These are phyloP conservation scores for Chaenogobius annularis DNA, from an alignment of 2,113 vertebrate genomes.

Conservation along the genomic window DNA sequence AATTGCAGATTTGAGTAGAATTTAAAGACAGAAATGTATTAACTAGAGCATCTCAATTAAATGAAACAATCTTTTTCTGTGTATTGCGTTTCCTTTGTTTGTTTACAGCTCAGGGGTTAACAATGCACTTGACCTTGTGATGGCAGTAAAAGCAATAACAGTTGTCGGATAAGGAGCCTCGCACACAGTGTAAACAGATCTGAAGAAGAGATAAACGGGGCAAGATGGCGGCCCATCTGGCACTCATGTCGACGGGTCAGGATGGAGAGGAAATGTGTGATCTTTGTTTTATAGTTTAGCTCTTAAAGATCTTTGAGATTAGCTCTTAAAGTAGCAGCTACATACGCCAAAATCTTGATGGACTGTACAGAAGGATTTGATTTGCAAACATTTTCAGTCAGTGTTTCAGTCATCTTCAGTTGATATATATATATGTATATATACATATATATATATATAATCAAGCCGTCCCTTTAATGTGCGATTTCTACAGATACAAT, in stretches of 20 bases:
- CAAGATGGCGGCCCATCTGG: slow-evolving; percentile 49
- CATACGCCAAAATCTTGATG: too few species aligned
- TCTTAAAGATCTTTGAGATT: too few species aligned
- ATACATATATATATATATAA: too few species aligned
- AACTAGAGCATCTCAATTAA: neutral
- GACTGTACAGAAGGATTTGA: too few species aligned
- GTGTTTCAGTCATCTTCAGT: too few species aligned
- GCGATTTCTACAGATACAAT: too few species aligned
- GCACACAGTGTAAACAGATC: slow-evolving; percentile 42
- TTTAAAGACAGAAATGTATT: neutral
- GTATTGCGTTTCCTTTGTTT: slow-evolving; percentile 38
- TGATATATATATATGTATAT: too few species aligned
- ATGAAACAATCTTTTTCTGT: slow-evolving; percentile 28
- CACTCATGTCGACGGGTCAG: slow-evolving; percentile 12
- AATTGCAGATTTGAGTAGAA: neutral
- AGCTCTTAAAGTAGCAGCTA: too few species aligned
- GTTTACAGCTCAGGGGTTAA: slow-evolving; percentile 55
- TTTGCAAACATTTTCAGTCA: too few species aligned
- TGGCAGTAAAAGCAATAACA: slow-evolving; percentile 59
- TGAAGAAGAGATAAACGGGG: slow-evolving; percentile 48
- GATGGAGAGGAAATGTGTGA: slow-evolving; percentile 16
- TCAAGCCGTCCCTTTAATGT: too few species aligned
- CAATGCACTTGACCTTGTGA: slow-evolving; percentile 37
- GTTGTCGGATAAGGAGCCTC: slow-evolving; percentile 54
- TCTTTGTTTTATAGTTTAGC: neutral